These are phyloP conservation scores for Poeciliopsis infans DNA, from an alignment of 2,797 vertebrate species.

Conservation along the genomic window DNA sequence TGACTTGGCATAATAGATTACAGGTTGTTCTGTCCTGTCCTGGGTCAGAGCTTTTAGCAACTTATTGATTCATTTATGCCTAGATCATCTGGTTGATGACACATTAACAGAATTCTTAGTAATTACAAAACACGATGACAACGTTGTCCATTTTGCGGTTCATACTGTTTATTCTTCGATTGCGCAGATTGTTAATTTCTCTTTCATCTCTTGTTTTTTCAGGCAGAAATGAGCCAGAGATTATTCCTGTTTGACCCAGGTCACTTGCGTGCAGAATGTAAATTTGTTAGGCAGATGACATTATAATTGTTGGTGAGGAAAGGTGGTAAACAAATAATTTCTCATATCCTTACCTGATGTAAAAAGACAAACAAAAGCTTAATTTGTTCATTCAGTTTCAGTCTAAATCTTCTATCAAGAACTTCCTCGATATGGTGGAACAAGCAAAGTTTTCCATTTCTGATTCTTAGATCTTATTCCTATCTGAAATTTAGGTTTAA, in stretches of 20 bases:
- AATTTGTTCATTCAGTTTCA: neutral
- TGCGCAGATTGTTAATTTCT: neutral
- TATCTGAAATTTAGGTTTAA: neutral
- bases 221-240: neutral
- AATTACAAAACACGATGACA: neutral
- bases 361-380: neutral
- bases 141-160: neutral
- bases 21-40: neutral
- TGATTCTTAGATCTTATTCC: neutral
- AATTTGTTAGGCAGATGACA: neutral
- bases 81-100: neutral
- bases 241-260: neutral
- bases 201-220: neutral
- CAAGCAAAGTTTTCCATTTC: neutral
- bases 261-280: neutral
- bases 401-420: neutral
- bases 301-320: neutral
- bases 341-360: neutral
- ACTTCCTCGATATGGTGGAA: neutral
- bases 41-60: conserved; percentile 1
- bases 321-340: neutral
- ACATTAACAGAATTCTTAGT: neutral
- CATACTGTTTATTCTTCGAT: neutral
- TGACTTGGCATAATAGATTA: conserved; percentile 12
- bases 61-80: conserved; percentile 24